These are phyloP conservation scores for Neuroscelio doddi DNA, from an alignment of 2,888 invertebrate species.

Conservation along the genomic window DNA sequence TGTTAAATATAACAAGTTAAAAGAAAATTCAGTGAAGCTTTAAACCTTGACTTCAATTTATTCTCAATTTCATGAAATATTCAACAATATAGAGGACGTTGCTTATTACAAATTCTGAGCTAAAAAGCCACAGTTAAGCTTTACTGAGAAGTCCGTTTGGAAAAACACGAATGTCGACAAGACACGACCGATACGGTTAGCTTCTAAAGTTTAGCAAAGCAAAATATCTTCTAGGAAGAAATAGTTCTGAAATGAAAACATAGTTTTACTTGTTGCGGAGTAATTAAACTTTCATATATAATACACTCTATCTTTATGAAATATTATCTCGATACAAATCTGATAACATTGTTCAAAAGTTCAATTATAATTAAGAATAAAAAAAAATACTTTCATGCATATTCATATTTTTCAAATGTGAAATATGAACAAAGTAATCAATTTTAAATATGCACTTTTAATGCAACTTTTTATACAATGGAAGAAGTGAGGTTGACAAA, in stretches of 20 bases:
- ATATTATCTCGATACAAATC: conserved; percentile 31
- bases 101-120: conserved; percentile 34
- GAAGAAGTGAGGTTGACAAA: too few relatives aligned
- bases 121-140: conserved; percentile 27
- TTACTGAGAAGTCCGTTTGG: conserved; percentile 24
- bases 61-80: conserved; percentile 33
- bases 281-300: conserved; percentile 26
- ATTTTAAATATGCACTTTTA: too few relatives aligned
- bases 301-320: conserved; percentile 20
- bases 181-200: conserved; percentile 16
- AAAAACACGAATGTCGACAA: conserved; percentile 35
- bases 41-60: neutral
- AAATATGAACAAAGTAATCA: too few relatives aligned
- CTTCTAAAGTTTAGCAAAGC: conserved; percentile 32
- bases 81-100: conserved; percentile 19
- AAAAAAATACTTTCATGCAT: conserved; percentile 24
- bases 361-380: conserved; percentile 12
- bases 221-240: conserved; percentile 35
- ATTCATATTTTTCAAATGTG: conserved; percentile 12
- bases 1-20: too few relatives aligned
- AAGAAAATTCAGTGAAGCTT: too few relatives aligned
- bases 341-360: conserved; percentile 16
- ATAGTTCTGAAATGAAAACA: conserved; percentile 40
- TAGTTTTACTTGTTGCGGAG: conserved; percentile 36
- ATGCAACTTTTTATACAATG: too few relatives aligned